Conservation (phyloP, 2,113 vertebrate species). For the Tyrannus savana region DNA sequence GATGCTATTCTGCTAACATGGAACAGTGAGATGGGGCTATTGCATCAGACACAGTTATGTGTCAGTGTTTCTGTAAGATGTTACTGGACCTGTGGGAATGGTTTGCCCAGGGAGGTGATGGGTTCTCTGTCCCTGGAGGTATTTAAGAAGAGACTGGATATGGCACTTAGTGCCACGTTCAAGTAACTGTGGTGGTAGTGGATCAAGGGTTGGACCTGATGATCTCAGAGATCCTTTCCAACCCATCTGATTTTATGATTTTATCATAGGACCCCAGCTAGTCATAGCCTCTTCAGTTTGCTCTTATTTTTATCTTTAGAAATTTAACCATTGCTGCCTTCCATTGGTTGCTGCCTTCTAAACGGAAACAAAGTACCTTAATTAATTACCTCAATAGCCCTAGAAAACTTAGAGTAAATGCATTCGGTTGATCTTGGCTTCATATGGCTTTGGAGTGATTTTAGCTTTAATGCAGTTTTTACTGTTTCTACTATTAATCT, state of each 20-base stretch:
- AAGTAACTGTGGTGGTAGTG: no score
- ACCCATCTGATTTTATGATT: no score
- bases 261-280: neutral
- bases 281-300: neutral
- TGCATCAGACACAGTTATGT: neutral
- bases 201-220: no score
- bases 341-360: neutral
- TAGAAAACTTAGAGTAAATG: neutral
- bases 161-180: no score
- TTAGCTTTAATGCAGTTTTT: constrained; percentile 10
- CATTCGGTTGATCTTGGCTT: neutral
- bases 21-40: neutral
- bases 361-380: neutral
- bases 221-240: no score
- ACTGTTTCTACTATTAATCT: neutral
- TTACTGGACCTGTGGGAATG: neutral
- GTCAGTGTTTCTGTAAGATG: neutral
- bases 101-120: no score
- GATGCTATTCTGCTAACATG: neutral
- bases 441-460: neutral
- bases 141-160: no score
- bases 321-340: neutral
- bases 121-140: no score
- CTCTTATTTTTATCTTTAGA: neutral
- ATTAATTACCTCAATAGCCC: neutral